Conservation (phyloP, 2,888 invertebrate species). For the Heteromyza rotundicornis region DNA sequence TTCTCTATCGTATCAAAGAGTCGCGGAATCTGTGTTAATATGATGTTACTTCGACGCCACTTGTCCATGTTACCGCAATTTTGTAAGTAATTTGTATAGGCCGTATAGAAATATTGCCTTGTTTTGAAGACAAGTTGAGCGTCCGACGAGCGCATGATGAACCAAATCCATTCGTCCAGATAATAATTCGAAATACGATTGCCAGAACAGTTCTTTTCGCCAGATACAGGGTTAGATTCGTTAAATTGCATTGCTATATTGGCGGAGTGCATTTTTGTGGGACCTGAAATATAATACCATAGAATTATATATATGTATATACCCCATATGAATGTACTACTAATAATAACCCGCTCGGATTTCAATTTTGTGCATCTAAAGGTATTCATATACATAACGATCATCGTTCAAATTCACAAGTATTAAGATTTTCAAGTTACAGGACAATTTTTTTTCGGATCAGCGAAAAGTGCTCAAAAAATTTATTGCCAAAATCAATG, state of each 20-base stretch:
- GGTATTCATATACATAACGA: too few relatives aligned
- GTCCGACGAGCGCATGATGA: slow-evolving; percentile 71
- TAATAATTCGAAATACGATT: slow-evolving; percentile 39
- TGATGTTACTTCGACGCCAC: slow-evolving; percentile 33
- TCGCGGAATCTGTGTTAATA: slow-evolving; percentile 28
- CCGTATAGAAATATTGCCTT: slow-evolving; percentile 71
- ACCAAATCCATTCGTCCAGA: slow-evolving; percentile 78
- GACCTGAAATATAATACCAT: slow-evolving; percentile 30
- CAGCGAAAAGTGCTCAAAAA: too few relatives aligned
- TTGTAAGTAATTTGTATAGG: slow-evolving; percentile 41
- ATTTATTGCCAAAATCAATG: too few relatives aligned
- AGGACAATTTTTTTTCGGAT: too few relatives aligned
- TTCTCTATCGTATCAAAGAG: slow-evolving; percentile 40
- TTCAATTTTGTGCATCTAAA: too few relatives aligned
- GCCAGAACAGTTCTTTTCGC: neutral
- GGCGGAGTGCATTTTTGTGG: slow-evolving; percentile 29
- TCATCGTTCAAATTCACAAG: too few relatives aligned
- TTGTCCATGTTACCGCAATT: slow-evolving; percentile 39
- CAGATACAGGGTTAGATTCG: too few relatives aligned
- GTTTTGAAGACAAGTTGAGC: slow-evolving; percentile 72
- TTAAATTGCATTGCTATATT: slow-evolving; percentile 13
- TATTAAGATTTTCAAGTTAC: too few relatives aligned
- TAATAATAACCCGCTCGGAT: too few relatives aligned
- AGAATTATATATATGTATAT: too few relatives aligned
- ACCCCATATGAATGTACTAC: too few relatives aligned